Evolutionary conservation across 2,797 vertebrate species (phyloP), one percentile per base, ranked within the genome.

Genomic region (Rhynchonycteris naso): DNA sequence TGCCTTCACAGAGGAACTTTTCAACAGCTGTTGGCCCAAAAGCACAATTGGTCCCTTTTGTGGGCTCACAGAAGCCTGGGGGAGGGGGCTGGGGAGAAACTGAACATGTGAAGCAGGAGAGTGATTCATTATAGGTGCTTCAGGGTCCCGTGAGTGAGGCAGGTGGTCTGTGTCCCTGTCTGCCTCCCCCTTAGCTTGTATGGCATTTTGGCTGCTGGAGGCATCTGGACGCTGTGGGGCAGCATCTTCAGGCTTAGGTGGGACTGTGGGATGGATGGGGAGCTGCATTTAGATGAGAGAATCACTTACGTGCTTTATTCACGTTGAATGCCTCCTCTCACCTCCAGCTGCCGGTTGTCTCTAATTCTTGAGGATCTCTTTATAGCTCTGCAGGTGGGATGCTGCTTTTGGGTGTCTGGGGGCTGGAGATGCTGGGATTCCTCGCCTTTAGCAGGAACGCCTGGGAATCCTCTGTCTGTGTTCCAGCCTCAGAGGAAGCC

Each of bases 1-100:
- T 85, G 58, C 66, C 4, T 0, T 1, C 0, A 59, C n/a, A 88
- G 65, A 88, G 82, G 78, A 30, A 75, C 71, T 90, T 80, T 61
- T 59, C 65, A 13, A 7, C 38, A 66, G 61, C 78, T 28, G 65
- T 54, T 79, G 94, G 84, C 59, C 80, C 72, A 71, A 54, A 71
- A 54, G 59, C 61, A 89, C 54, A 56, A 43, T 13, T 0, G 0
- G 50, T 38, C 26, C 22, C 79, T 85, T 91, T 65, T 38, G 24
- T 71, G 38, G 63, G 43, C 38, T 69, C 52, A 26, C 76, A 80
- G 78, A 95, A 75, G 38, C 72, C 61, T 88, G 18, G 0, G 63
- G 93, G 47, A 35, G 56, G 0, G 52, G 91, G 30, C 43, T 43
- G 43, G 47, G 56, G 61, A 72, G 72, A 63, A 93, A 16, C 63